phyloP scores from a whole-genome alignment of 2,888 invertebrate species.

The Oligia latruncula region DNA sequence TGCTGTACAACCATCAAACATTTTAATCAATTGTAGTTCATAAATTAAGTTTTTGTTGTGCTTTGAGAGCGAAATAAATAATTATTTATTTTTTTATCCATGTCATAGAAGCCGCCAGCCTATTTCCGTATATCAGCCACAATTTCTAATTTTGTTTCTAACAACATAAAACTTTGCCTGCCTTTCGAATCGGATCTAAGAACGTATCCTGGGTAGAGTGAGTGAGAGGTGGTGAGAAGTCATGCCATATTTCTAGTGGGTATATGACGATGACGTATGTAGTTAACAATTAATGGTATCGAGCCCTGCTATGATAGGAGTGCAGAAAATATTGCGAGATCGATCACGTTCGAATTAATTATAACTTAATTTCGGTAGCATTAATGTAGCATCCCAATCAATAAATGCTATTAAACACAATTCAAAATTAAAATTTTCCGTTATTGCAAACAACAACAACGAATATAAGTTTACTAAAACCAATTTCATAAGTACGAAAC shows the following conservation, averaged over 20 bases:
- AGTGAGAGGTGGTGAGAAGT: not conserved
- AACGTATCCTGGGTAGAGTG: not conserved
- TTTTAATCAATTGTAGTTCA: too few species aligned
- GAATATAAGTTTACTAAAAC: not conserved
- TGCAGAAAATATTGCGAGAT: not conserved
- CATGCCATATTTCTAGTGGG: not conserved
- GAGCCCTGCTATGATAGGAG: not conserved
- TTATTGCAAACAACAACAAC: not conserved
- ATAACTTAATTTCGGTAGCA: too few species aligned
- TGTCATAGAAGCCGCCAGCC: not conserved
- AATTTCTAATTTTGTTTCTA: not conserved
- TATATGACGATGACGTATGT: not conserved
- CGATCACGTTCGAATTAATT: not conserved
- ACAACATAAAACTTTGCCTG: not conserved
- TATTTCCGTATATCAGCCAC: constrained; percentile 1
- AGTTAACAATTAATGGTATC: not conserved
- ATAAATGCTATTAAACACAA: not conserved
- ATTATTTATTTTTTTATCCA: not conserved
- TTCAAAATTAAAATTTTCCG: not conserved
- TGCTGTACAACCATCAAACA: not conserved
- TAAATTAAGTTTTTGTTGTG: too few species aligned
- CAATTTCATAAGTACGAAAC: not conserved
- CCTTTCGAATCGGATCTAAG: not conserved
- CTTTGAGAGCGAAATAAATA: too few species aligned
- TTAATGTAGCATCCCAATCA: not conserved